phyloP scores from a whole-genome alignment of 2,888 invertebrate species.

The Drosophila algonquin region DNA sequence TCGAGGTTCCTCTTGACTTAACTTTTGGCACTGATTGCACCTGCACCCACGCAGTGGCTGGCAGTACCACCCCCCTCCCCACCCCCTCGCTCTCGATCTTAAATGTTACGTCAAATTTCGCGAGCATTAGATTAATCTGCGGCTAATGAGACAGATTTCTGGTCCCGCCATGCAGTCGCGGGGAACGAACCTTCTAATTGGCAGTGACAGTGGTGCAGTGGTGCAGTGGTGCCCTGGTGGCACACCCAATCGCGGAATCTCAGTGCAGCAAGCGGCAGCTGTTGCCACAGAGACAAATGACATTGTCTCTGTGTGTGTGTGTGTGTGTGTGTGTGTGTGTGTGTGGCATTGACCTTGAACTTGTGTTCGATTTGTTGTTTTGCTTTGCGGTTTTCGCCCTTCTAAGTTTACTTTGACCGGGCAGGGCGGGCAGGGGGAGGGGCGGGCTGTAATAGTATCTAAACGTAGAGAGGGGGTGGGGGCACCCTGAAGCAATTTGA shows the following conservation, averaged over 20 bases:
- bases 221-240: background rate
- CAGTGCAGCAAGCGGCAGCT: constrained; percentile 14
- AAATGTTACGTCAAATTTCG: constrained; percentile 66
- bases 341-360: constrained; percentile 44
- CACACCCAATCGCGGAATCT: constrained; percentile 1
- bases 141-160: constrained; percentile 73
- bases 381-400: constrained; percentile 26
- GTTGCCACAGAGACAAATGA: constrained; percentile 5
- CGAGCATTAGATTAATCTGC: constrained; percentile 71
- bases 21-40: constrained; percentile 29
- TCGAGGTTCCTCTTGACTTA: background rate
- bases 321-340: background rate
- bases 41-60: constrained; percentile 47
- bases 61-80: background rate
- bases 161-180: background rate
- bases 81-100: too few species aligned
- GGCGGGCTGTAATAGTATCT: background rate
- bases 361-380: constrained; percentile 29
- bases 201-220: constrained; percentile 40
- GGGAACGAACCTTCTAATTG: constrained; percentile 52
- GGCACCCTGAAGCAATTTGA: constrained; percentile 35
- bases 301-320: constrained; percentile 14
- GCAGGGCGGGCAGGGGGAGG: too few species aligned
- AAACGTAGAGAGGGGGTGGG: background rate
- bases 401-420: background rate